These are phyloP conservation scores for Hecatera dysodea DNA, from an alignment of 2,888 invertebrate species.

Conservation along the genomic window DNA sequence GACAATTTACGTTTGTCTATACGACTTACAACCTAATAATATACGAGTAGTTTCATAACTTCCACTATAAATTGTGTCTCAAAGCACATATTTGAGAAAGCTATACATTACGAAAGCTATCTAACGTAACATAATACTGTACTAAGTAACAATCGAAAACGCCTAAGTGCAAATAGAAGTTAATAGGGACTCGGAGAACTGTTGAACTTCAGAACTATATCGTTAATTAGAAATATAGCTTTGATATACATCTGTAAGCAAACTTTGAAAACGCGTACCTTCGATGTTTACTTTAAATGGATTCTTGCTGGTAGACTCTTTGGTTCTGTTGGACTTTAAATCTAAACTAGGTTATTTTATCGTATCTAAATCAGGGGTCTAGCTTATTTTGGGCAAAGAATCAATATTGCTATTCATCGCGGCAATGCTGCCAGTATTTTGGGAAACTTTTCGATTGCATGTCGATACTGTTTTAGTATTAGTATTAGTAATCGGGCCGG, in stretches of 20 bases:
- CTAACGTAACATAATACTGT: slow-evolving; percentile 5
- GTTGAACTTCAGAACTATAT: slow-evolving; percentile 38
- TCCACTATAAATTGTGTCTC: slow-evolving; percentile 17
- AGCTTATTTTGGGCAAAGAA: no score
- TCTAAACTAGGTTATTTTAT: neutral
- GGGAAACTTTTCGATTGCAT: neutral
- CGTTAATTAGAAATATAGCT: slow-evolving; percentile 57
- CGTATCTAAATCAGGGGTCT: neutral
- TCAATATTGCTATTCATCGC: no score
- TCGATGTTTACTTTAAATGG: slow-evolving; percentile 22
- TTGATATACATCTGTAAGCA: slow-evolving; percentile 27
- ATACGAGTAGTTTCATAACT: slow-evolving; percentile 14
- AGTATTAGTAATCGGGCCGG: no score
- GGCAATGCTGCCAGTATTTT: neutral
- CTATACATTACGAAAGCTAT: slow-evolving; percentile 30
- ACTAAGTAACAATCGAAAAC: slow-evolving; percentile 43
- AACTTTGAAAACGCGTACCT: slow-evolving; percentile 21
- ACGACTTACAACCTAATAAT: neutral
- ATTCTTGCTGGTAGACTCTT: slow-evolving; percentile 5
- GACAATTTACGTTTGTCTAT: neutral
- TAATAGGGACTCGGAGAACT: slow-evolving; percentile 35
- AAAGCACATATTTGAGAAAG: slow-evolving; percentile 28
- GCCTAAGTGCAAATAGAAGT: slow-evolving; percentile 47
- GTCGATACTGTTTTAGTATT: no score
- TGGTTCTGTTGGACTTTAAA: slow-evolving; percentile 2